A percentile compares a stretch with the other conserved stretches of the same genome.
Conservation (phyloP, 2,113 vertebrate genomes). For the Lepus timidus region DNA sequence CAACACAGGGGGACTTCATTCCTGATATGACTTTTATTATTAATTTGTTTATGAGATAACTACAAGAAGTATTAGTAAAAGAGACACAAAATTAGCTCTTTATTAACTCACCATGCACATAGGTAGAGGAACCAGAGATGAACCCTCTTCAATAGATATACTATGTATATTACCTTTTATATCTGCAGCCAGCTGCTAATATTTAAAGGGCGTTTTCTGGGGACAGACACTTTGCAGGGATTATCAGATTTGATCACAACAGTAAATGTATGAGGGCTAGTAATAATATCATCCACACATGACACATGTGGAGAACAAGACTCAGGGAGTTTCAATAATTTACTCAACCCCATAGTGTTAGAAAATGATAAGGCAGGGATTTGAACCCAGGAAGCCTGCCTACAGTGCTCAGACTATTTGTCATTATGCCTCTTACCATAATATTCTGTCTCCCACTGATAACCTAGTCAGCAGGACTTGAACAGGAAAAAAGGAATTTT, state of each 20-base stretch:
- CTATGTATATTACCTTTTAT: neutral
- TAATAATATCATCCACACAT: neutral
- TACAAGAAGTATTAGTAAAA: neutral
- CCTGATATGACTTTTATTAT: constrained; percentile 20
- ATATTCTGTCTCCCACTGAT: neutral
- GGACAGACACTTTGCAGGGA: neutral
- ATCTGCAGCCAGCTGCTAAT: neutral
- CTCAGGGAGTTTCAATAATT: neutral
- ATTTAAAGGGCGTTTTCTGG: constrained; percentile 22
- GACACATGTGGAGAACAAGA: neutral
- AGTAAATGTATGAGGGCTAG: neutral
- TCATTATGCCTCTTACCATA: neutral
- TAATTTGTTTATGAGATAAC: neutral
- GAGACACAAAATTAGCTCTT: neutral
- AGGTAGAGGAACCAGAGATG: constrained; percentile 4
- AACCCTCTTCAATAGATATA: neutral
- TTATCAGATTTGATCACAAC: neutral
- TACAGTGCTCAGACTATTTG: neutral
- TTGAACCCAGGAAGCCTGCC: neutral
- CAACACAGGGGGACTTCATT: neutral
- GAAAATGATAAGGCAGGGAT: neutral
- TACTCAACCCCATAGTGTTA: neutral
- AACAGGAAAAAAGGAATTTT: neutral
- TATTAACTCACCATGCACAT: neutral
- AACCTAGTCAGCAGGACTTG: neutral